Conservation (phyloP, 2,113 vertebrate species). For the Urocolius indicus region DNA sequence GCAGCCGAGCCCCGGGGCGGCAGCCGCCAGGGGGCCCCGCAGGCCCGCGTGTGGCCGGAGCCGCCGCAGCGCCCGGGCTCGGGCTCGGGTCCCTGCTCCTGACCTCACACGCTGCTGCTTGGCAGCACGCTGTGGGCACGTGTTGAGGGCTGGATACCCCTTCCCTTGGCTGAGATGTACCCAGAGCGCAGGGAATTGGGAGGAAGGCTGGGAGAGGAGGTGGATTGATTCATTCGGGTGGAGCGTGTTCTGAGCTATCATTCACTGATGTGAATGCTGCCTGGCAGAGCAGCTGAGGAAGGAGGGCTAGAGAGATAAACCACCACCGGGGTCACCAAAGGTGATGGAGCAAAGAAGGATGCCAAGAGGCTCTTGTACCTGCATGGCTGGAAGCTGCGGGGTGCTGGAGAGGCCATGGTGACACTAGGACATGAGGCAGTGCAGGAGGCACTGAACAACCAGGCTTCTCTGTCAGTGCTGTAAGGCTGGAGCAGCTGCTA, state of each 20-base stretch:
- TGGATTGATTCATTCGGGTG: not conserved
- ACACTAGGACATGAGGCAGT: not conserved
- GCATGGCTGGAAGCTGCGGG: fast-evolving
- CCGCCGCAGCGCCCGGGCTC: not conserved
- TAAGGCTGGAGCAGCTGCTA: not conserved
- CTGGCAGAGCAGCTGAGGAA: not conserved
- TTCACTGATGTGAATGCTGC: fast-evolving
- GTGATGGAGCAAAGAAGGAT: not conserved
- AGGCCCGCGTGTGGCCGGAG: not conserved
- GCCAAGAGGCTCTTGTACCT: not conserved
- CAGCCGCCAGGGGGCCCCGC: conserved; percentile 59
- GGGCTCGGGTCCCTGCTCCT: no score
- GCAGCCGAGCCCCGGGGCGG: not conserved
- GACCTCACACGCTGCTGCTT: not conserved
- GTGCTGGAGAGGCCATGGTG: not conserved
- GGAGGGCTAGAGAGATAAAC: not conserved
- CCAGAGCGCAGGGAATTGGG: not conserved
- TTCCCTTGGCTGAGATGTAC: not conserved
- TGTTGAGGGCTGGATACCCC: not conserved
- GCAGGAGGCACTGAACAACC: not conserved
- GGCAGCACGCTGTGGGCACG: fast-evolving
- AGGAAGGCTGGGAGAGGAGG: not conserved
- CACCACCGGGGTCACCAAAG: not conserved
- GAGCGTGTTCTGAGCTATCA: no score
- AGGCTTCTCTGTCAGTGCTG: not conserved